phyloP scores from a whole-genome alignment of 1,140 invertebrate genomes.

The Drosophila ercepeae region DNA sequence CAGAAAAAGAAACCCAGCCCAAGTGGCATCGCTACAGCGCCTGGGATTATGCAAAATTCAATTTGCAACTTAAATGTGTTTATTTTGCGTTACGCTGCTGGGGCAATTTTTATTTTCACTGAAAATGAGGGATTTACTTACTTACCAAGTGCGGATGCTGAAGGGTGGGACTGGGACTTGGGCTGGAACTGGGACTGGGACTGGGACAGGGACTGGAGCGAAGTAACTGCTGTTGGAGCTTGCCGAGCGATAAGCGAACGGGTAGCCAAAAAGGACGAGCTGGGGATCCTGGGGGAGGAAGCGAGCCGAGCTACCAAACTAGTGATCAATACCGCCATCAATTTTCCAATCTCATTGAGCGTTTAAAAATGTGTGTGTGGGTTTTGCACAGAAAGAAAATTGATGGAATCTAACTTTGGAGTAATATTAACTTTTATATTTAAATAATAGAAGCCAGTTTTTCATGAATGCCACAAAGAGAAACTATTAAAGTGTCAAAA shows the following conservation, averaged over 20 bases:
- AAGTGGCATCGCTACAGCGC: constrained; percentile 52
- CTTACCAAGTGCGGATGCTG: constrained; percentile 32
- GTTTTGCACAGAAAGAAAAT: constrained; percentile 18
- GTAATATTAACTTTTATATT: background rate
- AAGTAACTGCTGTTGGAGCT: background rate
- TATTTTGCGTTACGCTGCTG: constrained; percentile 82
- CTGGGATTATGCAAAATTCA: constrained; percentile 83
- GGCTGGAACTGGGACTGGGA: no score
- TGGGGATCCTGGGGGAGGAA: background rate
- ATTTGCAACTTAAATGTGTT: constrained; percentile 84
- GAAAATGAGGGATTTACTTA: constrained; percentile 79
- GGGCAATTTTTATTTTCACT: constrained; percentile 82
- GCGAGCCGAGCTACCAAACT: constrained; percentile 45
- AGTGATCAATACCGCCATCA: constrained; percentile 74
- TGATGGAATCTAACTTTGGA: background rate
- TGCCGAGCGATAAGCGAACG: constrained; percentile 43
- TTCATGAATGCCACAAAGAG: no score
- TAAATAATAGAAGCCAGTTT: no score
- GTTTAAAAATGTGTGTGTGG: constrained; percentile 64
- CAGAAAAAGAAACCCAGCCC: constrained; percentile 10
- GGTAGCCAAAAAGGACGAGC: constrained; percentile 26
- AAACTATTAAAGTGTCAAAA: no score
- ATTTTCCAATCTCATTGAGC: constrained; percentile 82
- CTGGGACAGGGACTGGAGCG: background rate
- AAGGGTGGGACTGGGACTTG: no score